phyloP scores from a whole-genome alignment of 2,888 invertebrate genomes.

The Bruchidius siliquastri region DNA sequence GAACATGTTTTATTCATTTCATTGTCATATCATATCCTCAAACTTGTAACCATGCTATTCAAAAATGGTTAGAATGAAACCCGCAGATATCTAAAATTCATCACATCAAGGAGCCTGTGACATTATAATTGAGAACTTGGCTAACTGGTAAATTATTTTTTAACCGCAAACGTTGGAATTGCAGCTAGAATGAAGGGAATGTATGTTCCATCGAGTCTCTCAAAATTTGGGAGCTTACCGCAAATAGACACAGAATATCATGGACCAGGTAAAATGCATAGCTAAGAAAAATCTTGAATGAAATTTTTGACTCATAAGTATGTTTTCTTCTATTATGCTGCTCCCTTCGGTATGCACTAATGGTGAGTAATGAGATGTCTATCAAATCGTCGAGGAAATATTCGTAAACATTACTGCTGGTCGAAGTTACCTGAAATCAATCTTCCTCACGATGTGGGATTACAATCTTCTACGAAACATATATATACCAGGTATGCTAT shows the following conservation, averaged over 20 bases:
- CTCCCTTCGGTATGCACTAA: conserved; percentile 1
- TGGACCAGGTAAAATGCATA: conserved; percentile 51
- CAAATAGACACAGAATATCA: conserved; percentile 57
- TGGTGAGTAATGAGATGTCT: conserved; percentile 9
- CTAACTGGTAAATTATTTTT: not conserved
- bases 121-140: not conserved
- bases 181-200: conserved; percentile 30
- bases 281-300: not conserved
- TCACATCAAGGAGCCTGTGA: no score
- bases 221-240: conserved; percentile 56
- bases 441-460: no score
- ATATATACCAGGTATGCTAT: not conserved
- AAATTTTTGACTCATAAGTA: not conserved
- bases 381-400: not conserved
- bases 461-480: no score
- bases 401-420: no score
- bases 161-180: conserved; percentile 17
- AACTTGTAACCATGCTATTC: no score
- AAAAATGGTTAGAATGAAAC: no score
- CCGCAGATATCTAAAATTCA: no score
- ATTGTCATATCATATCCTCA: no score
- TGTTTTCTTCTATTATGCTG: conserved; percentile 6
- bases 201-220: conserved; percentile 37
- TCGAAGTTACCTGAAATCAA: no score
- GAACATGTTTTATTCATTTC: no score